These are phyloP conservation scores for Spodoptera littoralis DNA, from an alignment of 2,888 invertebrate species.

Conservation along the genomic window DNA sequence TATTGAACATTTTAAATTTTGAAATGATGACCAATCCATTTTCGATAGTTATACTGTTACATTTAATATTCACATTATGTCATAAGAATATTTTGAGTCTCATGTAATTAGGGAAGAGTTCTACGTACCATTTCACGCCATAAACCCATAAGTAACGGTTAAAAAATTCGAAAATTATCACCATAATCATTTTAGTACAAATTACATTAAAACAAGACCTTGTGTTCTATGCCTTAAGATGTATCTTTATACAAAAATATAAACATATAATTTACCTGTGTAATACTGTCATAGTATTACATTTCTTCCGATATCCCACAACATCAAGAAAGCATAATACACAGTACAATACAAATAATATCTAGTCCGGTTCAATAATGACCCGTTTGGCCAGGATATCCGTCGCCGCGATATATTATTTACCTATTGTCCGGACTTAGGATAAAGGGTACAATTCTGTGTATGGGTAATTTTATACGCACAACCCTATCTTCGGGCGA, in stretches of 20 bases:
- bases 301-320: conserved; percentile 10
- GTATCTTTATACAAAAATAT: conserved; percentile 5
- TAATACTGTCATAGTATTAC: not conserved
- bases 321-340: conserved; percentile 6
- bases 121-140: no score
- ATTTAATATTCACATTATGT: no score
- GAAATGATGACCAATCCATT: no score
- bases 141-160: no score
- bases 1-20: no score
- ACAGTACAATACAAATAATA: conserved; percentile 21
- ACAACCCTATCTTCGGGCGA: conserved; percentile 8
- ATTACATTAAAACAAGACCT: no score
- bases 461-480: conserved; percentile 19
- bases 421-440: conserved; percentile 35
- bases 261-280: conserved; percentile 7
- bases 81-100: no score
- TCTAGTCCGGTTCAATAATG: conserved; percentile 31
- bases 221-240: not conserved
- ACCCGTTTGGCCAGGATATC: conserved; percentile 40
- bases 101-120: no score
- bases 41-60: no score
- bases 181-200: no score
- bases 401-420: conserved; percentile 39
- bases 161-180: no score
- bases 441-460: conserved; percentile 41